Evolutionary conservation across 2,797 vertebrate species (phyloP).

Genomic region (Spatula clypeata): DNA sequence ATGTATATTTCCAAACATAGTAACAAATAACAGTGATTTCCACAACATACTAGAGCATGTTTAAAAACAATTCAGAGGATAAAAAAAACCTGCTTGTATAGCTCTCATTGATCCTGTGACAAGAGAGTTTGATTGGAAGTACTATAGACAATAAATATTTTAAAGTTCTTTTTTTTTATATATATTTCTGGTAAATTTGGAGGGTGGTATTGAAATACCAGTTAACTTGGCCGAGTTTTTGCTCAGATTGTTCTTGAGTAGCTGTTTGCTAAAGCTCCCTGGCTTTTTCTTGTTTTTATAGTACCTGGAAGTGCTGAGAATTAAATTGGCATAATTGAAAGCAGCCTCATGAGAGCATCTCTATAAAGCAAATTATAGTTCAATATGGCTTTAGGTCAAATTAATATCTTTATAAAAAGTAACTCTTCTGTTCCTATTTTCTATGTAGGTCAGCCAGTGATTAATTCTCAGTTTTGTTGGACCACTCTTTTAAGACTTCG

Average conservation of each 20-base stretch:
- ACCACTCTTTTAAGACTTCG: background rate
- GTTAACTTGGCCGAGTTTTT: background rate
- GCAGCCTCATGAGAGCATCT: background rate
- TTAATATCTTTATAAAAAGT: background rate
- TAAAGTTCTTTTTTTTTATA: background rate
- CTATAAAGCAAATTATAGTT: slow-evolving; percentile 1
- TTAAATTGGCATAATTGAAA: slow-evolving; percentile 1
- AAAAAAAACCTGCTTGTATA: background rate
- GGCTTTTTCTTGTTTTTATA: background rate
- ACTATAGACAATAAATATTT: background rate
- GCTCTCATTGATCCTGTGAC: background rate
- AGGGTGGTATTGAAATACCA: background rate
- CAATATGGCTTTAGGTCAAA: background rate
- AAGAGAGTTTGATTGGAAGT: background rate
- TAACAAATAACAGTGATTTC: background rate
- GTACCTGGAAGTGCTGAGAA: background rate
- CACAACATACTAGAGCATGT: background rate
- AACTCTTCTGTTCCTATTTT: background rate
- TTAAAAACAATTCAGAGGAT: background rate
- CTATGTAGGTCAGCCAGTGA: background rate
- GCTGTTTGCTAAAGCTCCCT: background rate
- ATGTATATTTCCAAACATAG: background rate
- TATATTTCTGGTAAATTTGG: background rate
- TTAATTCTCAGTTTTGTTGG: background rate
- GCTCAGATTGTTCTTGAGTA: background rate